Evolutionary conservation across 2,113 vertebrate genomes (phyloP).

Genomic region (Pandion haliaetus): DNA sequence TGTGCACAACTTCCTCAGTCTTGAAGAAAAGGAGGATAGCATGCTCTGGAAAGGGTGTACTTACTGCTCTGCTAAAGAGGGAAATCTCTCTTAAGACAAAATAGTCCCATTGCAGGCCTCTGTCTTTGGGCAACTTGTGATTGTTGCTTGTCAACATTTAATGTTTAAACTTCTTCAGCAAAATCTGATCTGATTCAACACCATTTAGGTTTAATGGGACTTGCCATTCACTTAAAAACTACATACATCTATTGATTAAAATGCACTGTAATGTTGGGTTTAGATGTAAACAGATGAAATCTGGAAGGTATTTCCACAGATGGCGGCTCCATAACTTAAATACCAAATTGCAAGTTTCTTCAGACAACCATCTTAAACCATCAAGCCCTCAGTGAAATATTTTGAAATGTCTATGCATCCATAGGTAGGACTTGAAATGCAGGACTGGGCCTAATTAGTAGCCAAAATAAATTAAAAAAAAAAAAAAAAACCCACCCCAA

Average conservation of each 20-base stretch:
- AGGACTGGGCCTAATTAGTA: not conserved
- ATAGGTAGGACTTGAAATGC: not conserved
- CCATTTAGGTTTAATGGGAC: not conserved
- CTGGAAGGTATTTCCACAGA: not conserved
- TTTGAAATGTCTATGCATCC: not conserved
- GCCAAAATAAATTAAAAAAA: not conserved
- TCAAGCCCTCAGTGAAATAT: not conserved
- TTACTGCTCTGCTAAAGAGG: not conserved
- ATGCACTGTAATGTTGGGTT: not conserved
- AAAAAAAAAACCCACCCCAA: not conserved
- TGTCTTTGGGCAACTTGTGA: not conserved
- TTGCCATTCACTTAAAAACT: not conserved
- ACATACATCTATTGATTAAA: not conserved
- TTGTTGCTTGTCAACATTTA: not conserved
- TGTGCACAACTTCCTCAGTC: conserved; percentile 44
- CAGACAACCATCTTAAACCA: not conserved
- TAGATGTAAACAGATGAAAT: not conserved
- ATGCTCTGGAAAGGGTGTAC: not conserved
- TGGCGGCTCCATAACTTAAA: not conserved
- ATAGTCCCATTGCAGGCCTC: not conserved
- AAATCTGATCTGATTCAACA: not conserved
- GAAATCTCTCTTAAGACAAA: not conserved
- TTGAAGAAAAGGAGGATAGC: not conserved
- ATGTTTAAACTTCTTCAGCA: not conserved
- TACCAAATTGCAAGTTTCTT: not conserved